These are phyloP conservation scores for Gadus chalcogrammus DNA, from an alignment of 2,113 vertebrate genomes.

Conservation along the genomic window DNA sequence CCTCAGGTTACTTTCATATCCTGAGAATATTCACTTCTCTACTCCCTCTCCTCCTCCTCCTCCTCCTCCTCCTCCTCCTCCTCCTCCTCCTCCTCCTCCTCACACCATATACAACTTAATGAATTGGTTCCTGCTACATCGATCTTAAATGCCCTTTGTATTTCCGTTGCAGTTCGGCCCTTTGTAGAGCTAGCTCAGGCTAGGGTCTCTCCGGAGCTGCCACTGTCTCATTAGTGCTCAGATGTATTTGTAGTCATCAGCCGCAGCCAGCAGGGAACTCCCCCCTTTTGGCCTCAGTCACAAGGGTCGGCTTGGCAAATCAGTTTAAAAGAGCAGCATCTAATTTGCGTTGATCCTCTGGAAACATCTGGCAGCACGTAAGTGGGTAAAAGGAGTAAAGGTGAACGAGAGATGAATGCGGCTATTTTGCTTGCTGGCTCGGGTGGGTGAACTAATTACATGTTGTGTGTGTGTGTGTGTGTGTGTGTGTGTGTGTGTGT, in stretches of 20 bases:
- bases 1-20: conserved; percentile 41
- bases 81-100: neutral
- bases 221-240: conserved; percentile 49
- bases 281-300: conserved; percentile 55
- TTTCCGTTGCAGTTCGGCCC: neutral
- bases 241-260: conserved; percentile 60
- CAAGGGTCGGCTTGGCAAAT: conserved; percentile 54
- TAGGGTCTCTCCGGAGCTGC: conserved; percentile 35
- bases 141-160: too few species aligned
- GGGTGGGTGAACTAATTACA: too few species aligned
- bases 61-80: too few species aligned
- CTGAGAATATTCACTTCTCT: conserved; percentile 33
- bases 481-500: too few species aligned
- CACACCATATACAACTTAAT: too few species aligned
- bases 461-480: too few species aligned
- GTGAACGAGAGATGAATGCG: conserved; percentile 38
- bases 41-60: neutral
- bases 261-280: conserved; percentile 33
- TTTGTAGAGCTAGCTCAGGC: neutral
- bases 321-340: conserved; percentile 60
- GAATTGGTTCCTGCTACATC: too few species aligned
- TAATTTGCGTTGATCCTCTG: conserved; percentile 60
- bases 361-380: conserved; percentile 50
- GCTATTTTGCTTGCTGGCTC: conserved; percentile 12
- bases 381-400: conserved; percentile 36